These are phyloP conservation scores for Diadumene lineata DNA, from an alignment of 92 coral and sea anemone genomes.

Conservation along the genomic window DNA sequence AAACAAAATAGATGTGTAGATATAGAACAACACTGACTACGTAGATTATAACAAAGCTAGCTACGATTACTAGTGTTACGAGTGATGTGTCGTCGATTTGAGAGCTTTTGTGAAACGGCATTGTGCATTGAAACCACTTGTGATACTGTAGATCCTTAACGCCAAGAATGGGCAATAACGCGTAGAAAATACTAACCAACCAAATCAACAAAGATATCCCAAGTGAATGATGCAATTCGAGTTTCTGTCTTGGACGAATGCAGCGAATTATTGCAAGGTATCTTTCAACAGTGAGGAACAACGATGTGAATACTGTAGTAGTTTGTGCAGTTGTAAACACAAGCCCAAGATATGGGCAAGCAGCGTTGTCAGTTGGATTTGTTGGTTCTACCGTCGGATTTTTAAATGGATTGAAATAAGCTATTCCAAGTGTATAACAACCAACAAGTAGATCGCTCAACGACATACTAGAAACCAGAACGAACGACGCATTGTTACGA, in stretches of 20 bases:
- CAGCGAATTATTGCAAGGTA: slow-evolving; percentile 54
- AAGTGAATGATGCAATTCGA: slow-evolving; percentile 15
- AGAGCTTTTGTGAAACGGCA: slow-evolving; percentile 61
- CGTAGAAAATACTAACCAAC: slow-evolving; percentile 37
- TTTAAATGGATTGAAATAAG: slow-evolving; percentile 46
- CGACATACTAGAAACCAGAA: slow-evolving; percentile 59
- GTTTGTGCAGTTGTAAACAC: slow-evolving; percentile 57
- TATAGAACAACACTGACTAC: slow-evolving; percentile 53
- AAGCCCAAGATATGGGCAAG: slow-evolving; percentile 49
- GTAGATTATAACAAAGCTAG: slow-evolving; percentile 51
- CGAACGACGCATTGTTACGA: slow-evolving; percentile 48
- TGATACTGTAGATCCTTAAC: slow-evolving; percentile 47
- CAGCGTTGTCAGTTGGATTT: slow-evolving; percentile 21
- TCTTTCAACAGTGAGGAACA: slow-evolving; percentile 52
- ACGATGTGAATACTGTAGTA: slow-evolving; percentile 53
- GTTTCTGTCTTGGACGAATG: slow-evolving; percentile 23
- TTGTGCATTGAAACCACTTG: slow-evolving; percentile 68
- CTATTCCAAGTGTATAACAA: slow-evolving; percentile 48
- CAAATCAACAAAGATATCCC: slow-evolving; percentile 23
- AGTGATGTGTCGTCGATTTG: slow-evolving; percentile 44
- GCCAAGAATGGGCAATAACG: slow-evolving; percentile 50
- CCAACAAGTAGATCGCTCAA: slow-evolving; percentile 59
- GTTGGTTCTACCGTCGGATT: slow-evolving; percentile 30
- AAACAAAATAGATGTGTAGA: slow-evolving; percentile 49
- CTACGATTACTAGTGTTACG: slow-evolving; percentile 53